Percentiles rank a stretch among this genome's conserved stretches.
phyloP scores from a whole-genome alignment of 37 sponge, comb jelly and placozoan genomes.

The Ephydatia muelleri region DNA sequence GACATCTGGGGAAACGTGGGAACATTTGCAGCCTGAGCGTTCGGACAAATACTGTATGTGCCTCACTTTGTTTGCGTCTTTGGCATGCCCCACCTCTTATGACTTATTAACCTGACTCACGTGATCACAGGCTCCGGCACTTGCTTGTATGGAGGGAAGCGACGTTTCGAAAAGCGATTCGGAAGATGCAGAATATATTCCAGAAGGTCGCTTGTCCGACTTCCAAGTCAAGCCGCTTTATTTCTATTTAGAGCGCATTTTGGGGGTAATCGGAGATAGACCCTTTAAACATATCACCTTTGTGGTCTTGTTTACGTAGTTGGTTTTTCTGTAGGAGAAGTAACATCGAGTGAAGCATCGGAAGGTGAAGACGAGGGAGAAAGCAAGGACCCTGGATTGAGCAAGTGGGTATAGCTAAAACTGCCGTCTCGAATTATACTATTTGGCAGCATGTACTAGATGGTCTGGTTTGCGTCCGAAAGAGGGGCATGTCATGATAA shows the following conservation, averaged over 20 bases:
- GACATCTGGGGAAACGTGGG: not conserved
- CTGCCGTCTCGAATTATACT: too few species aligned
- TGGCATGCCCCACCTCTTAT: not conserved
- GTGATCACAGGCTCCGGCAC: not conserved
- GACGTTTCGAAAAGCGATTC: slow-evolving; percentile 44
- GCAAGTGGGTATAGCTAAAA: not conserved
- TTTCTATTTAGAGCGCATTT: slow-evolving; percentile 1
- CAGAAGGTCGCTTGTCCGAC: slow-evolving; percentile 54
- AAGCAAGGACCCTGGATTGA: not conserved
- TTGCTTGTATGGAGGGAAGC: slow-evolving; percentile 33
- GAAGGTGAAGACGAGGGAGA: not conserved
- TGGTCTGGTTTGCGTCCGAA: too few species aligned
- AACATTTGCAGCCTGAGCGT: not conserved
- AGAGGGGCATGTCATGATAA: too few species aligned
- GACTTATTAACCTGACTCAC: not conserved
- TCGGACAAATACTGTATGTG: not conserved
- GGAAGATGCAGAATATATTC: slow-evolving; percentile 75
- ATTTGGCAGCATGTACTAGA: not conserved
- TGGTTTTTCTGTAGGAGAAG: not conserved
- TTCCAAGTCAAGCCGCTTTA: not conserved
- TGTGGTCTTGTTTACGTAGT: not conserved
- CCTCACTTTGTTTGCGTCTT: not conserved
- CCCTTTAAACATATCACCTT: not conserved
- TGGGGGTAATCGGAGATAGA: not conserved
- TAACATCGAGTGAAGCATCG: not conserved